A percentile compares a stretch with the other conserved stretches of the same genome.
These are phyloP conservation scores for Philhelius pedissequus DNA, from an alignment of 2,888 invertebrate species.

Conservation along the genomic window DNA sequence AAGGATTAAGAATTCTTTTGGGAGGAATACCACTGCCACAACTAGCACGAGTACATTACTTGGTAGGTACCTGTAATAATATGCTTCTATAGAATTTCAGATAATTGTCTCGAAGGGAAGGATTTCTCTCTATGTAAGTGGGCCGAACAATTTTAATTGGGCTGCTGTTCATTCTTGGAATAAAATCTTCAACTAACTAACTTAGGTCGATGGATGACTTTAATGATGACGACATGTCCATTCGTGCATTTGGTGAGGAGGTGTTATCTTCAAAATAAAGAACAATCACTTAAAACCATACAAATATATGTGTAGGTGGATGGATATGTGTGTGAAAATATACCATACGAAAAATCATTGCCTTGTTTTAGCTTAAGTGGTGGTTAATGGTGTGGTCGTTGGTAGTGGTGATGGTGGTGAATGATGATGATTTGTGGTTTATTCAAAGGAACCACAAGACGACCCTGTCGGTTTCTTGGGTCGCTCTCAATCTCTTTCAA, in stretches of 20 bases:
- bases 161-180: neutral
- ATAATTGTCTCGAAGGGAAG: slow-evolving; percentile 31
- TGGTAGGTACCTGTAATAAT: slow-evolving; percentile 2
- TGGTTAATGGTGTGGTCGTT: slow-evolving; percentile 55
- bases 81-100: neutral
- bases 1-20: slow-evolving; percentile 7
- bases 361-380: slow-evolving; percentile 56
- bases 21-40: neutral
- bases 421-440: slow-evolving; percentile 41
- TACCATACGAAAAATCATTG: slow-evolving; percentile 48
- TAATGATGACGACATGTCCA: neutral
- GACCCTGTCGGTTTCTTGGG: slow-evolving; percentile 20
- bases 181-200: neutral
- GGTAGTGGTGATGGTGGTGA: slow-evolving; percentile 3
- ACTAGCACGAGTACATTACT: neutral
- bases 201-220: neutral
- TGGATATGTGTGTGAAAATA: neutral
- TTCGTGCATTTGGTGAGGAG: neutral
- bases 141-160: slow-evolving; percentile 60
- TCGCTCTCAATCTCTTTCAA: slow-evolving; percentile 2
- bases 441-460: slow-evolving; percentile 54
- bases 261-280: neutral
- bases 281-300: slow-evolving; percentile 41
- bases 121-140: slow-evolving; percentile 9
- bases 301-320: too few relatives aligned